Base-by-base conservation (phyloP, 2,888 invertebrate species). In the Laspeyria flexula region DNA sequence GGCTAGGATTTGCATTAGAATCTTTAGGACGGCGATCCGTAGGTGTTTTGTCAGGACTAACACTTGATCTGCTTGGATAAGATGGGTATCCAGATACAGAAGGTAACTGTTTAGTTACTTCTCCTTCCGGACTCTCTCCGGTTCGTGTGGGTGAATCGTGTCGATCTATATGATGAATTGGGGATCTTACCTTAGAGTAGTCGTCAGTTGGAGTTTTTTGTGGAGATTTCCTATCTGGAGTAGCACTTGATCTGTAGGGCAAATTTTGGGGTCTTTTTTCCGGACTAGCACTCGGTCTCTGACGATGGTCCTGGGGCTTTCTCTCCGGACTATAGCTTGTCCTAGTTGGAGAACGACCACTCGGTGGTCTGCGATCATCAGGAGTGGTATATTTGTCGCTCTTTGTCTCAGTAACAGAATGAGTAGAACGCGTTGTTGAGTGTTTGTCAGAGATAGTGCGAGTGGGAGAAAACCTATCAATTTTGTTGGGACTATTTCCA, bases 401-500 rank as follows among this genome's bases (percentile, higher is more conserved):
- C 67, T 78, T 85, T 7, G 66, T 69, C 64, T 89, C 86, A 18
- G 74, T 73, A 7, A 75, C 55, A 4, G 83, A 79, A 46, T 82
- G 71, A 13, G 82, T 79, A 3, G 86, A 85, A 48, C 80, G 77
- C 21, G 81, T 81, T 53, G 71, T 83, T 0, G 84, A 83, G 50
- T 83, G 75, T 49, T 62, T 78, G 25, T 90, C 85, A 39, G 79
- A 73, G 9, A 76, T 50, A 3, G 71, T 79, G 13, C 81, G 83
- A 37, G 80, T 79, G 4, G 90, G 89, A 6, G 90, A 90, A 43
- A 49, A 61, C 50, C 85, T 83, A 33, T 89, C 87, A n/a, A 75
- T 53, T 60, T 79, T 79, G 21, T 44, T 75, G 0, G 79, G 79
- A 49, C 90, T 90, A 5, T 78, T 77, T 31, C 86, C 82, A 16